Conservation (phyloP, 2,888 invertebrate species). For the Drosophila robusta region DNA sequence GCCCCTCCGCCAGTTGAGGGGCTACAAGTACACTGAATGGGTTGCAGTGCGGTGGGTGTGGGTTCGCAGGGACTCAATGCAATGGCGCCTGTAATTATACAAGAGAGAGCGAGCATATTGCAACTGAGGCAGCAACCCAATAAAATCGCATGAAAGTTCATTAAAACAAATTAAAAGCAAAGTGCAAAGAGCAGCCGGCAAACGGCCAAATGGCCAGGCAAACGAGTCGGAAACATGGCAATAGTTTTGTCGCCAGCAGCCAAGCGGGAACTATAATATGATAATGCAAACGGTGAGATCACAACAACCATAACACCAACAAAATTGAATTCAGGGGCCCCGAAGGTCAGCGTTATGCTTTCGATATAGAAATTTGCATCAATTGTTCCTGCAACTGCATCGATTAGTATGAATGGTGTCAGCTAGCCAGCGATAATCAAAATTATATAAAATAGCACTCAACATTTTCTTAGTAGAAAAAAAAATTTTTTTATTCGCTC, state of each 20-base stretch:
- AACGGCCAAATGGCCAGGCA: slow-evolving; percentile 50
- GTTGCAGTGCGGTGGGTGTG: not conserved
- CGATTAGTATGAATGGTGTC: too few species aligned
- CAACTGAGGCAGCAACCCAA: slow-evolving; percentile 52
- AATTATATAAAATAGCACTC: too few species aligned
- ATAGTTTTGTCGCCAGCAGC: slow-evolving; percentile 35
- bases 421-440: too few species aligned
- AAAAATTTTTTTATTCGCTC: too few species aligned
- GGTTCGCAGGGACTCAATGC: slow-evolving; percentile 38
- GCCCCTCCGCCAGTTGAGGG: slow-evolving; percentile 1
- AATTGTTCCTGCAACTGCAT: too few species aligned
- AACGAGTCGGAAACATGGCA: slow-evolving; percentile 65
- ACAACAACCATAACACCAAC: too few species aligned
- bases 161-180: slow-evolving; percentile 78
- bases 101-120: slow-evolving; percentile 79
- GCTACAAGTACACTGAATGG: not conserved
- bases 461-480: too few species aligned
- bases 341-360: too few species aligned
- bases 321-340: too few species aligned
- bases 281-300: slow-evolving; percentile 3
- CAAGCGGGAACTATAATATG: not conserved
- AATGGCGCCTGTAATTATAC: slow-evolving; percentile 78
- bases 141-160: slow-evolving; percentile 76
- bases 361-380: too few species aligned
- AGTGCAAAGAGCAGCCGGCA: slow-evolving; percentile 52